Evolutionary conservation across 2,888 invertebrate species (phyloP).

Genomic region (Ganaspis brasiliensis): DNA sequence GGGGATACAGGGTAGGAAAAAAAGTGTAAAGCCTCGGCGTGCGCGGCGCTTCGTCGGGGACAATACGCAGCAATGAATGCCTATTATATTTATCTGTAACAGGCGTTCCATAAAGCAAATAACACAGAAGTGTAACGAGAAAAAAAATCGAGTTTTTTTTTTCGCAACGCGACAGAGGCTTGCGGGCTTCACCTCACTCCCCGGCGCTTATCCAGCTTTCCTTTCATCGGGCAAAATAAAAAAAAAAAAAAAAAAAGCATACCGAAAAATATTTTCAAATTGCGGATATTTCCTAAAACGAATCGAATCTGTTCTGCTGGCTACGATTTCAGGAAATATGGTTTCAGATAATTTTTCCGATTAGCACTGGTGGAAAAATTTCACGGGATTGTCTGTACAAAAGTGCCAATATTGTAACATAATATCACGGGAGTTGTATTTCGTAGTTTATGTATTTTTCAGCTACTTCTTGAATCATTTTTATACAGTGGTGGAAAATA

Average conservation of each 20-base stretch:
- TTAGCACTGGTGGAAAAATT: too few relatives aligned
- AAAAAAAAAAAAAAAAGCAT: conserved; percentile 1
- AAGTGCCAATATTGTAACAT: too few relatives aligned
- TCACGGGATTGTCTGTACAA: too few relatives aligned
- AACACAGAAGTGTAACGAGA: conserved; percentile 63
- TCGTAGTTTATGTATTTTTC: too few relatives aligned
- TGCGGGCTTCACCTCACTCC: conserved; percentile 14
- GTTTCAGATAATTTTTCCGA: not conserved
- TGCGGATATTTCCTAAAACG: conserved; percentile 13
- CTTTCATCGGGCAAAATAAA: conserved; percentile 21
- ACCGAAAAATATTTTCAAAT: conserved; percentile 39
- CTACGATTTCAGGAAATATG: conserved; percentile 25
- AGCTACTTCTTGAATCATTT: too few relatives aligned
- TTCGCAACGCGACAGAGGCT: conserved; percentile 33
- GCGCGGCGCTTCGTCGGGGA: conserved; percentile 78
- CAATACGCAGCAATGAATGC: conserved; percentile 80
- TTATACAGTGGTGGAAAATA: too few relatives aligned
- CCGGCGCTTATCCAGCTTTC: conserved; percentile 1
- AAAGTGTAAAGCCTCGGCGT: conserved; percentile 78
- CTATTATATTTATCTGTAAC: conserved; percentile 81
- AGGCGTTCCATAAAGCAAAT: conserved; percentile 81
- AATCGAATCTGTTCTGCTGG: conserved; percentile 3
- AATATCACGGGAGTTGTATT: too few relatives aligned
- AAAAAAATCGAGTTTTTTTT: conserved; percentile 60
- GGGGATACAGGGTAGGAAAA: conserved; percentile 63